Base-by-base conservation (phyloP, 35 echinoderm and acorn worm species). In the Lytechinus pictus region DNA sequence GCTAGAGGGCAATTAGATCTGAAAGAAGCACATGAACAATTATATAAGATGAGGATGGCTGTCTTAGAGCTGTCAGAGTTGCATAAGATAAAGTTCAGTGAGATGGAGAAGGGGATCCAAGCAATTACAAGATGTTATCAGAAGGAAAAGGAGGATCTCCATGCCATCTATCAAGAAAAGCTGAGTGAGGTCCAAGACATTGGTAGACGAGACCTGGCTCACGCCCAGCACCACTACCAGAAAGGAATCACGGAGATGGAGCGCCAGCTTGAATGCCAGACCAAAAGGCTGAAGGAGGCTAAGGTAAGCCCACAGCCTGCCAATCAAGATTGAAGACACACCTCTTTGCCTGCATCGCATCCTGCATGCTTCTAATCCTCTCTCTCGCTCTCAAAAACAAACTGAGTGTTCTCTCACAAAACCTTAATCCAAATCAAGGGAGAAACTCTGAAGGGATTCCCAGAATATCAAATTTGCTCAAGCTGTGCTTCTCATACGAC, bases 241-340 rank as follows among this genome's bases (percentile, higher is more conserved):
- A 27, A 33, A 19, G 55, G 92, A 24, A 93, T 93, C 92, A 54
- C 9, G 11, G 92, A 93, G 92, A 93, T 93, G 92, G 92, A 93
- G 27, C 13, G n/a, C 52, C 92, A 93, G 54, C 92, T 57, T 9
- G 92, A 55, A 54, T 14, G 54, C 13, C 92, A 93, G 92, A 93
- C 92, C 92, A 93, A 93, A 54, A 54, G 92, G 55, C 55, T 93
- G 92, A 55, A 93, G 92, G 92, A 93, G 92, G 92, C 92, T 27
- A 93, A 93, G 92, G 92, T 93, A 93, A 93, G 52, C 53, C 92
- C 92, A 57, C 52, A 57, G 53, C 92, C 55, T 93, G 92, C 92
- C 92, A 93, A 54, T 93, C 92, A 93, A 93, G 92, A 93, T 93
- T 93, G 92, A 57, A 93, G 92, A 93, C 92, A 93, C 54, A 53